Evolutionary conservation across 2,888 invertebrate species (phyloP), one percentile per base, ranked within the genome.

Genomic region (Sycophila texana): DNA sequence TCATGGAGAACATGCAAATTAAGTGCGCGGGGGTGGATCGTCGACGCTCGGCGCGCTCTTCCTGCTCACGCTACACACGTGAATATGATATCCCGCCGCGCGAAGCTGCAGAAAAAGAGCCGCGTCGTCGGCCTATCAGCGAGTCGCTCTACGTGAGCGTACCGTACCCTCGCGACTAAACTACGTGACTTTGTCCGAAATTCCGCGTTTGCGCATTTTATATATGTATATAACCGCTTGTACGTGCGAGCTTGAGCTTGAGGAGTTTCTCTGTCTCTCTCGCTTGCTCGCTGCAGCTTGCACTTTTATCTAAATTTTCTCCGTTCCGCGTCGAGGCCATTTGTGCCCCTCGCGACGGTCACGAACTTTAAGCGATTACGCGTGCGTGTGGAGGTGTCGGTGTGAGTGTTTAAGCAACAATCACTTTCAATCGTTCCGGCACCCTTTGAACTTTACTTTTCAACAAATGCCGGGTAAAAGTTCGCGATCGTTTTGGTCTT

Each of bases 1-100:
- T 85, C 86, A 85, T 84, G 84, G 83, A 82, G 82, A 83, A 79
- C 83, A 85, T 86, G 85, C 83, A 86, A 86, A 86, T 86, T 83
- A 83, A 84, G 83, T 82, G 82, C 85, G 71, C 72, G 58, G 58
- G n/a, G 83, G 85, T 85, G 82, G 84, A 86, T 83, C 85, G 79
- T 22, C 22, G 22, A 58, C 22, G 82, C 73, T 82, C 83, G 84
- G 82, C 82, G 85, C 83, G 61, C 76, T 76, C 74, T 76, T 76
- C 63, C 67, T 71, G 58, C 73, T 39, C 77, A 47, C 63, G 26
- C 68, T 55, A n/a, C 53, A 55, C 57, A 53, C 57, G 57, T 16
- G 57, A 14, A 58, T 66, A 74, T 74, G 66, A 74, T 66, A 67
- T 51, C 51, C 47, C 16, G n/a, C 4, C 63, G 63, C 47, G 63